Evolutionary conservation across 2,888 invertebrate species (phyloP).

Genomic region (Meta bourneti): DNA sequence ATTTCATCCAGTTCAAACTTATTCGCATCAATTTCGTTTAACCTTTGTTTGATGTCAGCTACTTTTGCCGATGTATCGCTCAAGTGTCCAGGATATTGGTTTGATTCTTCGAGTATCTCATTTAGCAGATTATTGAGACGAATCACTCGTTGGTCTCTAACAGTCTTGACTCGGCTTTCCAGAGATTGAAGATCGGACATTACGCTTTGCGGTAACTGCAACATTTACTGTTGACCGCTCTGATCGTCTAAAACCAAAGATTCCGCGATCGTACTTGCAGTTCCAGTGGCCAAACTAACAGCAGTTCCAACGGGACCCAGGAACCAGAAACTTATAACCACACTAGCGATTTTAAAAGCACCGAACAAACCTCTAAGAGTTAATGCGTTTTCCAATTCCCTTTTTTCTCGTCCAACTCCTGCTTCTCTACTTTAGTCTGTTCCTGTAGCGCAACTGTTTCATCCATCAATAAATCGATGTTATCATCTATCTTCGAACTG

Average conservation of each 20-base stretch:
- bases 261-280: conserved; percentile 7
- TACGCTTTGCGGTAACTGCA: background rate
- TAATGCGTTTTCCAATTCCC: conserved; percentile 3
- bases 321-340: conserved; percentile 27
- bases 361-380: conserved; percentile 3
- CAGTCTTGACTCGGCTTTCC: background rate
- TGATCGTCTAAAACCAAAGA: background rate
- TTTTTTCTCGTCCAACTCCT: conserved; percentile 5
- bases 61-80: conserved; percentile 6
- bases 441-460: conserved; percentile 3
- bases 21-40: conserved; percentile 4
- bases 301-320: background rate
- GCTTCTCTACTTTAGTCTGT: background rate
- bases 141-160: conserved; percentile 5
- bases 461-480: conserved; percentile 13
- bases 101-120: background rate
- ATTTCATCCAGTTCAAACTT: background rate
- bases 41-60: conserved; percentile 5
- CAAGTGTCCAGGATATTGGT: conserved; percentile 12
- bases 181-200: background rate
- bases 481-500: background rate
- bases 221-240: background rate
- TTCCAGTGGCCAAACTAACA: background rate
- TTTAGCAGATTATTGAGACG: background rate
- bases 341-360: background rate